Evolutionary conservation across 2,797 vertebrate genomes (phyloP).

Genomic region (Chelonia mydas): DNA sequence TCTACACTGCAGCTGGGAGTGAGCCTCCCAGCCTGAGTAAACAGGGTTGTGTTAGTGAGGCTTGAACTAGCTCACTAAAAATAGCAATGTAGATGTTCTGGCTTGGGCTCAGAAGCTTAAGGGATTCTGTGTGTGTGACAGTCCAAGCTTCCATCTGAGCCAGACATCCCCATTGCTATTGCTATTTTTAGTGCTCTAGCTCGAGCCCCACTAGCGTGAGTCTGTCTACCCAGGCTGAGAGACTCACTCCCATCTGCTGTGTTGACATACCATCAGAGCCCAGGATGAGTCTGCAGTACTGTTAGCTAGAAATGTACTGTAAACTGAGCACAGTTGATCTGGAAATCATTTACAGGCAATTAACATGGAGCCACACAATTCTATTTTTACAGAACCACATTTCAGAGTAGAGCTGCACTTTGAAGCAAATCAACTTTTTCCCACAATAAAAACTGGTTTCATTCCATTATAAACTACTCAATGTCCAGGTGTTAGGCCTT

Average conservation of each 20-base stretch:
- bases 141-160: not conserved
- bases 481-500: not conserved
- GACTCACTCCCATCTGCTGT: not conserved
- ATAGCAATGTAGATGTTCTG: not conserved
- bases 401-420: not conserved
- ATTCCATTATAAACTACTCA: not conserved
- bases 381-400: not conserved
- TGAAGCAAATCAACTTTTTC: not conserved
- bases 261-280: not conserved
- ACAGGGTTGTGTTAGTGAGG: not conserved
- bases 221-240: not conserved
- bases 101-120: not conserved
- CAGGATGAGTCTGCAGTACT: not conserved
- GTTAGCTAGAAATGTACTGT: not conserved
- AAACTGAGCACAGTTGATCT: not conserved
- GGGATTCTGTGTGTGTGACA: not conserved
- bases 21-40: no score
- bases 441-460: not conserved
- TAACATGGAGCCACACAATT: not conserved
- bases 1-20: no score
- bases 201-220: not conserved
- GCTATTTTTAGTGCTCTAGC: not conserved
- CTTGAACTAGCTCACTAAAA: not conserved
- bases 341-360: not conserved
- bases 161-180: not conserved